Evolutionary conservation across 2,888 invertebrate species (phyloP), one percentile per base, ranked within the genome.

Genomic region (Quadriops clusia): DNA sequence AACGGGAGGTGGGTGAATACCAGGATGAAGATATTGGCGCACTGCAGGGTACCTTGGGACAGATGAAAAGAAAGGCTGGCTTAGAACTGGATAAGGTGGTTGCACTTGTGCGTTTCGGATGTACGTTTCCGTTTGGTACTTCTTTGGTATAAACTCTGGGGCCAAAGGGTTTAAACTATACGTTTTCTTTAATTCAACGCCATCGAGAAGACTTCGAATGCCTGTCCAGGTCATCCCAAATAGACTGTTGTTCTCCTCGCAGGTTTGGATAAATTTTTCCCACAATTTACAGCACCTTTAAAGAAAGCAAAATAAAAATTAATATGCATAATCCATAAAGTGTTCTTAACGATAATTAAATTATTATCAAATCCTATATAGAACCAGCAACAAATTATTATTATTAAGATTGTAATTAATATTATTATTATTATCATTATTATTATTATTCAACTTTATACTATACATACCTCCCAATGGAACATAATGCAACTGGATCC

Each of bases 121-220:
- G 38, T 65, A 65, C 1, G 63, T 59, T 43, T 66, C 66, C 3
- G 63, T 59, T 40, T 65, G 55, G 33, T 57, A 58, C 32, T 69
- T 65, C 17, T 77, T 62, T 1, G 84, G 85, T 20, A 84, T 67
- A 56, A 85, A 85, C 50, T 82, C 83, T 0, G 80, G 77, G 0
- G 86, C 86, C 28, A 83, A 54, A 0, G 86, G 86, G 61, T 86
- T 86, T n/a, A 86, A 61, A 3, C 76, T 73, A 52, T 78, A 82
- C 3, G 74, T 75, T 37, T 78, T 76, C 47, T 79, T 77, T 44
- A 82, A 59, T 53, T 83, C 82, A 2, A 80, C 74, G 5, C 77
- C 77, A 45, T 80, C 76, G 28, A 83, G 59, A 47, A 78, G 77
- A 22, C 72, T 69, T 31, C 75, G 66, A 22, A 82, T 56, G 37